Evolutionary conservation across 2,113 vertebrate species (phyloP).

Genomic region (Dipodomys spectabilis): DNA sequence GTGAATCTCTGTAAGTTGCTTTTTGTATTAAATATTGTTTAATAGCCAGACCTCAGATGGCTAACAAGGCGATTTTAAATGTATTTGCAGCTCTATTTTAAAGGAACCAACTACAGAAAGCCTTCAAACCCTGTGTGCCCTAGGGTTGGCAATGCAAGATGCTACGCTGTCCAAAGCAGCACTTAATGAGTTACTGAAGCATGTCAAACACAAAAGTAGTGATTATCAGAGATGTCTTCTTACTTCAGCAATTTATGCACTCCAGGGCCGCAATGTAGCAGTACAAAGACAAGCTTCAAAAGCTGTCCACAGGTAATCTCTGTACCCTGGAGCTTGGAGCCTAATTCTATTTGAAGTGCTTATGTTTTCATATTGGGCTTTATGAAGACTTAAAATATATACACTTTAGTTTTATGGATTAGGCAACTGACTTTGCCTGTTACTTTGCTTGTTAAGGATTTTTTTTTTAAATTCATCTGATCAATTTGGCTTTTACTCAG

Average conservation of each 20-base stretch:
- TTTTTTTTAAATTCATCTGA: background rate
- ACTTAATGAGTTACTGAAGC: conserved; percentile 94
- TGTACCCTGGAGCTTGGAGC: background rate
- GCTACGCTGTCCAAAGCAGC: conserved; percentile 93
- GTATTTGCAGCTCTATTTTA: conserved; percentile 91
- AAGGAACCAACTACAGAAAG: conserved; percentile 94
- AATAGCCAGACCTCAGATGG: background rate
- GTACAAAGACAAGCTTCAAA: conserved; percentile 92
- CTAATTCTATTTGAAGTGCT: background rate
- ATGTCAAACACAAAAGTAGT: conserved; percentile 72
- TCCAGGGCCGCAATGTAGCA: conserved; percentile 90
- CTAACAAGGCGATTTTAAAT: conserved; percentile 18
- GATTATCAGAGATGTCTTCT: conserved; percentile 92
- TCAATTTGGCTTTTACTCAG: background rate
- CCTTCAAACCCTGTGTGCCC: conserved; percentile 93
- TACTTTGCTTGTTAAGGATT: conserved; percentile 14
- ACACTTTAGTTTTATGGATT: conserved; percentile 11
- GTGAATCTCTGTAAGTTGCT: conserved; percentile 35
- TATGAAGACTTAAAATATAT: background rate
- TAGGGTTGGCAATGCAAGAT: conserved; percentile 93
- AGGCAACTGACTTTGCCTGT: background rate
- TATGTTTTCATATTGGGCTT: background rate
- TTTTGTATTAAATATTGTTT: conserved; percentile 7
- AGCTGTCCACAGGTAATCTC: conserved; percentile 93
- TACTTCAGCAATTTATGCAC: conserved; percentile 89